Evolutionary conservation across 2,888 invertebrate species (phyloP).

Genomic region (Erebia palarica): DNA sequence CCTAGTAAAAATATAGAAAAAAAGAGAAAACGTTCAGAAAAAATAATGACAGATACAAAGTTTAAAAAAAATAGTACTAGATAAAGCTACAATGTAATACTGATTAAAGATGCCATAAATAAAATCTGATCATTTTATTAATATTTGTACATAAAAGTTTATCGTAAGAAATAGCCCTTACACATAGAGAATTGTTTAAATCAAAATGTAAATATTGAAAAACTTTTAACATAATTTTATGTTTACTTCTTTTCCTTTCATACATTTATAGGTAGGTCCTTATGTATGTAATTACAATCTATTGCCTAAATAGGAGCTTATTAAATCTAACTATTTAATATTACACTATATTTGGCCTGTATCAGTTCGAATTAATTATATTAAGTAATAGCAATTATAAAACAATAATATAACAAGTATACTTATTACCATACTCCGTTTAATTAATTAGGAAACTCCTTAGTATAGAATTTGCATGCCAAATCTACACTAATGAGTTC

Average conservation of each 20-base stretch:
- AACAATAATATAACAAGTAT: background rate
- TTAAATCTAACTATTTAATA: background rate
- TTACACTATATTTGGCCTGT: slow-evolving; percentile 48
- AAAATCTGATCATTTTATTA: background rate
- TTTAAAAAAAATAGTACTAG: background rate
- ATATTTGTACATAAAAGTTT: too few relatives aligned
- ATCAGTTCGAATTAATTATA: slow-evolving; percentile 45
- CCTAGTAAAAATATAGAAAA: too few relatives aligned
- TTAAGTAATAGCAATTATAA: background rate
- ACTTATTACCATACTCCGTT: too few relatives aligned
- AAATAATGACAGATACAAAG: background rate
- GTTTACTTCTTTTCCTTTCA: background rate
- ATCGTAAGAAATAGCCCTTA: too few relatives aligned
- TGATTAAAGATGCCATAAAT: slow-evolving; percentile 44
- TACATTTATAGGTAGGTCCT: background rate
- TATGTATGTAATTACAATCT: background rate
- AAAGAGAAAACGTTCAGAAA: too few relatives aligned
- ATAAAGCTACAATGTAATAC: slow-evolving; percentile 42
- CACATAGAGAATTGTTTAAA: background rate
- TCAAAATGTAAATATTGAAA: background rate
- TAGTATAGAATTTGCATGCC: too few relatives aligned
- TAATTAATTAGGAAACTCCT: too few relatives aligned
- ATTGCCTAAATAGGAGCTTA: slow-evolving; percentile 2
- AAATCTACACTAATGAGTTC: too few relatives aligned
- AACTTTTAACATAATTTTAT: background rate